Evolutionary conservation across 2,113 vertebrate genomes (phyloP).

Genomic region (Ceratotherium simum): DNA sequence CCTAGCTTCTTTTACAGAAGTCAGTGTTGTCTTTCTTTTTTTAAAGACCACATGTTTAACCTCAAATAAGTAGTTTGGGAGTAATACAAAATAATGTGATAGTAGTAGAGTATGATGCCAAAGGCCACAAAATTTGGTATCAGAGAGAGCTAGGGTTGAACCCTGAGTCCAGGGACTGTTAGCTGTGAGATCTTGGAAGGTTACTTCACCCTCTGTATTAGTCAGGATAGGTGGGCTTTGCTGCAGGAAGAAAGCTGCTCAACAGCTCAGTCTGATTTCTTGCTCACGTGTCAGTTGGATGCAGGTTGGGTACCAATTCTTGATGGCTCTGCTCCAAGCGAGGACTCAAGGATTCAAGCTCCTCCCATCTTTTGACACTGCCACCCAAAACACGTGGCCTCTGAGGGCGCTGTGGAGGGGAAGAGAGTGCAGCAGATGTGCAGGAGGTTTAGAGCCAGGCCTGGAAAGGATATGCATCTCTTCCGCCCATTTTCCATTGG

Average conservation of each 20-base stretch:
- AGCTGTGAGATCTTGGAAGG: neutral
- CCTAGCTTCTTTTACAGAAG: neutral
- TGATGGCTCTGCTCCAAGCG: neutral
- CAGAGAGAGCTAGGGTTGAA: neutral
- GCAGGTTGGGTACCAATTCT: neutral
- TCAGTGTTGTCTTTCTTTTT: neutral
- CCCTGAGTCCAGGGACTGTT: neutral
- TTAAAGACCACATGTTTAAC: neutral
- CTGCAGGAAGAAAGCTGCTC: neutral
- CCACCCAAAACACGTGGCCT: neutral
- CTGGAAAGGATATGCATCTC: neutral
- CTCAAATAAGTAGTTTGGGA: conserved; percentile 16
- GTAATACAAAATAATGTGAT: neutral
- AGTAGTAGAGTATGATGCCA: neutral
- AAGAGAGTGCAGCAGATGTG: neutral
- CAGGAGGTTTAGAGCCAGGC: neutral
- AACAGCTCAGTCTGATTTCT: neutral
- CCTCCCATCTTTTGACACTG: neutral
- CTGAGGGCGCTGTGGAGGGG: neutral
- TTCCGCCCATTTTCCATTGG: neutral
- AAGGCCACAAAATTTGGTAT: neutral
- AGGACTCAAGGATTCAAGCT: neutral
- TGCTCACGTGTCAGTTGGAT: neutral
- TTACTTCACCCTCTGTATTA: neutral
- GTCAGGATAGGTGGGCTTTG: neutral